phyloP scores from a whole-genome alignment of 2,888 invertebrate genomes.

The Hirtodrosophila cameraria region DNA sequence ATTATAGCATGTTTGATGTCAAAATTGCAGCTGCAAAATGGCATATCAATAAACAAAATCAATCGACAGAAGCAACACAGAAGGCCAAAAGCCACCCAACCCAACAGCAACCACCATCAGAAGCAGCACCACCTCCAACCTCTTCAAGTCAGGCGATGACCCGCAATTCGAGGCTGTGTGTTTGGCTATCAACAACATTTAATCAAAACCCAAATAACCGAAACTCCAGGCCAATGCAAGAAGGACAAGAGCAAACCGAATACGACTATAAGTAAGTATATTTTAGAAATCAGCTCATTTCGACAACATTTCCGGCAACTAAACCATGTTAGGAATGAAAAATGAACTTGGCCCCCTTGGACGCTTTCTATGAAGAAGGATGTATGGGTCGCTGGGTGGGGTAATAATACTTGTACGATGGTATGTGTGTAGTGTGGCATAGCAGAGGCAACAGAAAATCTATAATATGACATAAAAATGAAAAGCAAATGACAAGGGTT shows the following conservation, averaged over 20 bases:
- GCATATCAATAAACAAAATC: slow-evolving; percentile 53
- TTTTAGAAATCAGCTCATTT: slow-evolving; percentile 76
- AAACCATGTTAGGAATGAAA: slow-evolving; percentile 78
- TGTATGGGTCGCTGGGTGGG: slow-evolving; percentile 12
- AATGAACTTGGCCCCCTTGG: slow-evolving; percentile 62
- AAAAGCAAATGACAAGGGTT: slow-evolving; percentile 78
- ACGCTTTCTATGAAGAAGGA: slow-evolving; percentile 5
- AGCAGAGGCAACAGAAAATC: slow-evolving; percentile 60
- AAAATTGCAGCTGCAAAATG: slow-evolving; percentile 41
- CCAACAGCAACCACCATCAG: not conserved
- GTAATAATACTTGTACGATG: slow-evolving; percentile 24
- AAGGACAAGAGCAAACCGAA: slow-evolving; percentile 10
- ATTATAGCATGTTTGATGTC: slow-evolving; percentile 23
- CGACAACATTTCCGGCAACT: slow-evolving; percentile 79
- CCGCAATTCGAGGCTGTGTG: slow-evolving; percentile 1
- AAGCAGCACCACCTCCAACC: not conserved
- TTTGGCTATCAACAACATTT: slow-evolving; percentile 64
- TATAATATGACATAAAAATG: slow-evolving; percentile 80
- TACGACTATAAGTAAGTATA: slow-evolving; percentile 36
- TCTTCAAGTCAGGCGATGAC: no score
- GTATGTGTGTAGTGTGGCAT: not conserved
- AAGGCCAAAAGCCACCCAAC: no score
- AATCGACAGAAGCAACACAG: slow-evolving; percentile 51
- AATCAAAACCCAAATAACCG: slow-evolving; percentile 61
- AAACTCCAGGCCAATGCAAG: slow-evolving; percentile 32